Evolutionary conservation across 2,888 invertebrate species (phyloP), one percentile per base, ranked within the genome.

Genomic region (Thymelicus sylvestris): DNA sequence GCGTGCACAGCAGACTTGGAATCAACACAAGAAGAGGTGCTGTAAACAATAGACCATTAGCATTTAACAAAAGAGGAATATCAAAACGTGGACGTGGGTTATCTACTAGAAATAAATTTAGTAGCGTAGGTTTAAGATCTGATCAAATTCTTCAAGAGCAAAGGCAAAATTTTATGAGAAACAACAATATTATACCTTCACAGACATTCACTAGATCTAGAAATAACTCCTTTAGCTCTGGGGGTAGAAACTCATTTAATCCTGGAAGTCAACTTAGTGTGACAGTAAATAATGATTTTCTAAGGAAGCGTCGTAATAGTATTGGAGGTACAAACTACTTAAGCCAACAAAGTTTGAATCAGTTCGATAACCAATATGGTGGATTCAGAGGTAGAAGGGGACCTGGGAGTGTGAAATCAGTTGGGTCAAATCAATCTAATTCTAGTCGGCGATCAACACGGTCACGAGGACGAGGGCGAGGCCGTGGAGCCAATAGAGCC

Each of bases 171-270:
- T 75, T 86, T 10, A 74, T 79, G 12, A 83, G 87, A 10, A 89
- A 89, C 48, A 71, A 71, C 68, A 87, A 88, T 74, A 77, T 89
- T 1, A 93, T 94, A 66, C 87, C 80, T 77, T 89, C 93, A 7
- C 93, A 92, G 79, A 94, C 93, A 52, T 94, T 94, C 69, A 94
- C 91, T 61, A 82, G 93, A 7, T 93, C 93, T 19, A 86, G 92
- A 71, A 90, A 91, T 67, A 92, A 92, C 76, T 92, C 93, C 4
- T 86, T 90, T 44, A 88, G 82, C 78, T 83, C 89, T 60, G 83
- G 88, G 61, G 88, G 91, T 47, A 90, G 15, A 38, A 91, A 73
- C 77, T 93, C 13, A 55, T 66, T 57, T 38, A 57, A 57, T 57
- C 57, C 38, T 38, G 57, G 57, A 38, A 38, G 12, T 38, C 57